Base-by-base conservation (phyloP, 2,113 vertebrate genomes). In the Aplodontia rufa region DNA sequence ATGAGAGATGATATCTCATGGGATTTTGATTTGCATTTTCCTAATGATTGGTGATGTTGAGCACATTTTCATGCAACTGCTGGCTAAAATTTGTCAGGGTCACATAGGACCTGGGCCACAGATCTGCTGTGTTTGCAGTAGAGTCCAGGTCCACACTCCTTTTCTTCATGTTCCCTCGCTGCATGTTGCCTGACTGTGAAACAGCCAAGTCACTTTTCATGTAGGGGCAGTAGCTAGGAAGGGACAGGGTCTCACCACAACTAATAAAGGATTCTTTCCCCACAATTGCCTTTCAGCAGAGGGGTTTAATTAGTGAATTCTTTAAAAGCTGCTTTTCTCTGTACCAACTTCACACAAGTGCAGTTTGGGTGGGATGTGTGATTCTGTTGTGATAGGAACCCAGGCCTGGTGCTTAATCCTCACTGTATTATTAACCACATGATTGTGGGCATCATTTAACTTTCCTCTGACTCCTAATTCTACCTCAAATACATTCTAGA, bases 271-370 rank as follows among this genome's bases (percentile, higher is more conserved):
- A 0, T 47, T 58, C 60, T 76, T 87, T 49, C 78, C n/a, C 68
- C 60, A 68, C 58, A 81, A 81, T 87, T 92, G 91, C 40, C 40
- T 82, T 76, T 80, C 53, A 86, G 78, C 32, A 93, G 20, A 91
- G 71, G 47, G 89, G 62, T 72, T 69, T 68, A 84, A 68, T 91
- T 74, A 93, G 42, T 5, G 1, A 95, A 94, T 81, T 90, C 55
- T 20, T 93, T 91, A 94, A 93, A 93, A 76, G 87, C 78, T 49
- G 51, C n/a, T 94, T 78, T 87, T 91, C 45, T 81, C 62, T 11
- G 28, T 35, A 55, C 64, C 40, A 28, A 81, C 42, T 72, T 91
- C 81, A 86, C 79, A 78, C 60, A 89, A 51, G 26, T 40, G 22
- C 35, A 49, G 60, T 74, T 90, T 74, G 53, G 45, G 75, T 35